A percentile compares a stretch with the other conserved stretches of the same genome.
These are phyloP conservation scores for Rhodinocichla rosea DNA, from an alignment of 2,113 vertebrate species.

Conservation along the genomic window DNA sequence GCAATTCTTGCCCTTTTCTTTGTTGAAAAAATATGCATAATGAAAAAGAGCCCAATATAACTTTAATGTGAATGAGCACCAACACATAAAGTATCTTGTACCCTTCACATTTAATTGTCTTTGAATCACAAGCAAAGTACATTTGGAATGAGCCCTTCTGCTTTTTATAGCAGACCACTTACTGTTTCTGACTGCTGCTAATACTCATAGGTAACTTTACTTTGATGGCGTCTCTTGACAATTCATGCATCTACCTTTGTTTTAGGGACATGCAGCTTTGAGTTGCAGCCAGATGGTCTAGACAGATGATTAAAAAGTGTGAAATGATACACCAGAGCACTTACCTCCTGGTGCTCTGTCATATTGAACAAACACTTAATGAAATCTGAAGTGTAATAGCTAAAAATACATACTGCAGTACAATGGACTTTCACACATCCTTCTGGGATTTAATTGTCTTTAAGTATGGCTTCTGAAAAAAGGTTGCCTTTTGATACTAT, in stretches of 20 bases:
- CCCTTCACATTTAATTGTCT: neutral
- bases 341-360: slow-evolving; percentile 17
- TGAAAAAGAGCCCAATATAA: neutral
- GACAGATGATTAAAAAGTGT: slow-evolving; percentile 29
- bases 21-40: neutral
- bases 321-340: neutral
- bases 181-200: neutral
- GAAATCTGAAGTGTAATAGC: slow-evolving; percentile 19
- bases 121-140: neutral
- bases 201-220: neutral
- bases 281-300: slow-evolving; percentile 39
- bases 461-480: neutral
- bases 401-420: neutral
- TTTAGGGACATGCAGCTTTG: neutral
- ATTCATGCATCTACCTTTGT: neutral
- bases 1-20: neutral
- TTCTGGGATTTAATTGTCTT: neutral
- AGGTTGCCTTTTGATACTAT: neutral
- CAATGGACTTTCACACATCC: neutral
- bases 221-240: neutral
- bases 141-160: neutral
- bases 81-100: neutral
- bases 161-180: neutral
- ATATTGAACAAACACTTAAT: neutral
- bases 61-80: neutral